Conservation (phyloP, 2,888 invertebrate species). For the Bombyx huttoni region DNA sequence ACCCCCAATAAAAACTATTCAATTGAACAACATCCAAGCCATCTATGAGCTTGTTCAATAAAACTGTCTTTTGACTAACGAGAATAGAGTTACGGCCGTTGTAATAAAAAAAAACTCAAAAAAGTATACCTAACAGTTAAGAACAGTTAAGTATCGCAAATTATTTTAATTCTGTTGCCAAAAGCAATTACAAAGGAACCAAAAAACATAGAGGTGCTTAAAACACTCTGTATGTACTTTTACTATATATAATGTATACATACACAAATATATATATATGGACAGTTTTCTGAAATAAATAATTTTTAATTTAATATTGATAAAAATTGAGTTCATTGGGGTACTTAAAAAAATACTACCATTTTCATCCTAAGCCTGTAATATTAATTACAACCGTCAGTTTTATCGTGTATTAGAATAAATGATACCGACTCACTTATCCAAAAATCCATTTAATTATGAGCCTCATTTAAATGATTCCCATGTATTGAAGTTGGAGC, state of each 20-base stretch:
- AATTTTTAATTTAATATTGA: too few relatives aligned
- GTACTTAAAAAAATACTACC: not conserved
- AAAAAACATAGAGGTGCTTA: too few relatives aligned
- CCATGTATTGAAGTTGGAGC: not conserved
- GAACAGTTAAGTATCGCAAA: too few relatives aligned
- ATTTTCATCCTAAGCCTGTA: not conserved
- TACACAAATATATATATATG: too few relatives aligned
- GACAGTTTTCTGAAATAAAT: too few relatives aligned
- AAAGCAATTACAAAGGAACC: too few relatives aligned
- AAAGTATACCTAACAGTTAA: not conserved
- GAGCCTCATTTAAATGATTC: not conserved
- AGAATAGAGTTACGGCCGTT: slow-evolving; percentile 9
- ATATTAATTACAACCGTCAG: not conserved
- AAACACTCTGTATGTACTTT: too few relatives aligned
- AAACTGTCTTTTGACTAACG: slow-evolving; percentile 15
- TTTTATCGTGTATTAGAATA: not conserved
- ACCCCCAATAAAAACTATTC: slow-evolving; percentile 11
- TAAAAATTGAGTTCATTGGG: too few relatives aligned
- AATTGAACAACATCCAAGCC: slow-evolving; percentile 16
- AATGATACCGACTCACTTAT: not conserved
- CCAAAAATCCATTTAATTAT: not conserved
- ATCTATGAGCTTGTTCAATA: slow-evolving; percentile 21
- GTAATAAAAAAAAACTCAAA: not conserved
- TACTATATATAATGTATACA: too few relatives aligned
- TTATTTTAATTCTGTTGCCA: too few relatives aligned